Evolutionary conservation across 1,140 invertebrate genomes (phyloP).

Genomic region (Drosophila bocqueti): DNA sequence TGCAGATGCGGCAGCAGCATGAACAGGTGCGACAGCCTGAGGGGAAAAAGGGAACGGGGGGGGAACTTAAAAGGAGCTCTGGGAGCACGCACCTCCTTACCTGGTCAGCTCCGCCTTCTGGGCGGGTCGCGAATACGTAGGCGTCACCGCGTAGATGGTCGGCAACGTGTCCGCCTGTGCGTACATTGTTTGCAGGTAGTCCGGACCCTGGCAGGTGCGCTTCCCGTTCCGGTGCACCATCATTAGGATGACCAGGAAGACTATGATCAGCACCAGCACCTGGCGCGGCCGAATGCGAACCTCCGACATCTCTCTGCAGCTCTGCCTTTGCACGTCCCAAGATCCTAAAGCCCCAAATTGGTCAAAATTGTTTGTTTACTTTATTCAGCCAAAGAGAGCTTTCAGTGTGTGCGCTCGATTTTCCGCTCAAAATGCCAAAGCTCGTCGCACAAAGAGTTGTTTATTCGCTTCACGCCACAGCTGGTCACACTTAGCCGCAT

Average conservation of each 20-base stretch:
- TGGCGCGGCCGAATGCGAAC: conserved; percentile 79
- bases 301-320: conserved; percentile 68
- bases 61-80: neutral
- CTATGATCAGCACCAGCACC: conserved; percentile 75
- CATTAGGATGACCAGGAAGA: conserved; percentile 72
- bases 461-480: neutral
- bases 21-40: conserved; percentile 94
- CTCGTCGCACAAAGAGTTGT: neutral
- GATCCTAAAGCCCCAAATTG: neutral
- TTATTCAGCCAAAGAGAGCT: neutral
- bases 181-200: conserved; percentile 82
- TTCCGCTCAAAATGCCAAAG: neutral
- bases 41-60: too few relatives aligned
- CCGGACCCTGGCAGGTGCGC: conserved; percentile 70
- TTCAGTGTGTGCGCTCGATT: neutral
- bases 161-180: conserved; percentile 85
- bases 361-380: conserved; percentile 12
- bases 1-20: conserved; percentile 95
- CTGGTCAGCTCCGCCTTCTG: conserved; percentile 98
- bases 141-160: conserved; percentile 95
- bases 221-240: conserved; percentile 78
- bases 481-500: neutral
- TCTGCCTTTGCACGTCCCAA: neutral
- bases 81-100: conserved; percentile 70
- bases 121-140: conserved; percentile 94